phyloP scores from a whole-genome alignment of 2,888 invertebrate genomes.

The Cristatella mucedo region DNA sequence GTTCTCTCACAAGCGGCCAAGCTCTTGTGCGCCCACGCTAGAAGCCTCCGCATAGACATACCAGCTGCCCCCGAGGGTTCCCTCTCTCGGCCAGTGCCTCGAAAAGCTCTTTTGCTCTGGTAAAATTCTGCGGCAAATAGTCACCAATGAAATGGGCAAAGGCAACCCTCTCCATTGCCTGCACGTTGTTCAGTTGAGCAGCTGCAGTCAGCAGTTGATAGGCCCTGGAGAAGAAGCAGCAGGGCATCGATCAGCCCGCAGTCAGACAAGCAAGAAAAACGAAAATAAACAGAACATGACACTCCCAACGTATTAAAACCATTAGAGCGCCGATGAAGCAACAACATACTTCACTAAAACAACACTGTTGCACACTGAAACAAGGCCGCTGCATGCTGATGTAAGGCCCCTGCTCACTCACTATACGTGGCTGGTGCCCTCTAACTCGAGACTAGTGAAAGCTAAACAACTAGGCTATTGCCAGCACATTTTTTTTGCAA shows the following conservation, averaged over 20 bases:
- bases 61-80: slow-evolving; percentile 74
- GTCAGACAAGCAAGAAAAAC: not conserved
- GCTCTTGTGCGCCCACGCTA: no score
- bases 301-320: not conserved
- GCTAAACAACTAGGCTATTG: no score
- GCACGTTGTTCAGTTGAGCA: slow-evolving; percentile 60
- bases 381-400: no score
- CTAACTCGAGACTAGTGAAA: no score
- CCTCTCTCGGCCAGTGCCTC: slow-evolving; percentile 58
- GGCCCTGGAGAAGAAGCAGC: slow-evolving; percentile 40
- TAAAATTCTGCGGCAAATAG: slow-evolving; percentile 58
- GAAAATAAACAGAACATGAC: not conserved
- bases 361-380: no score
- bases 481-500: no score
- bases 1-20: no score
- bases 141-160: slow-evolving; percentile 75
- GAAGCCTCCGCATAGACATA: slow-evolving; percentile 42
- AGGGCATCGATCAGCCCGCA: not conserved
- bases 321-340: not conserved
- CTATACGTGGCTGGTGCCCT: no score
- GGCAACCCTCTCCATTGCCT: slow-evolving; percentile 67
- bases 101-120: slow-evolving; percentile 59
- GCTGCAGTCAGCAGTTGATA: slow-evolving; percentile 62
- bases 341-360: not conserved
- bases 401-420: no score